Percentiles rank a stretch among this genome's conserved stretches.
Evolutionary conservation across 2,888 invertebrate genomes (phyloP).

Genomic region (Gibbula magus): DNA sequence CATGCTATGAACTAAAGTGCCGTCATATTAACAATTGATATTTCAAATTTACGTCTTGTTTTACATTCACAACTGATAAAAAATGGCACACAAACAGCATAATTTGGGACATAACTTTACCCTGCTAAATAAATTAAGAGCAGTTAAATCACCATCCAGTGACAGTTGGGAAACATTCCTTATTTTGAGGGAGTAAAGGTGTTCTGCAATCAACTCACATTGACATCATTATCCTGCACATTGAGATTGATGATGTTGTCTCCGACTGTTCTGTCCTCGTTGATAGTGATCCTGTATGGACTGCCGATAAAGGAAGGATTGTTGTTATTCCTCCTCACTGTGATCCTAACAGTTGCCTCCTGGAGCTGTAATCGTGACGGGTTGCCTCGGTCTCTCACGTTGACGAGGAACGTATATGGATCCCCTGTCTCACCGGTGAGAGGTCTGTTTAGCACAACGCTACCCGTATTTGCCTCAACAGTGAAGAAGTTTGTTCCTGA

Average conservation of each 20-base stretch:
- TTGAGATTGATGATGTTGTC: constrained; percentile 13
- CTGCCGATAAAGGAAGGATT: constrained; percentile 5
- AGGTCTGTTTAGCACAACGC: neutral
- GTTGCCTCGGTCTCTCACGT: constrained; percentile 10
- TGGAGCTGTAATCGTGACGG: neutral
- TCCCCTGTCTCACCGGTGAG: neutral
- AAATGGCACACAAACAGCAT: too few species aligned
- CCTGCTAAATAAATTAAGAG: too few species aligned
- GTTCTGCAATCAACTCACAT: constrained; percentile 37
- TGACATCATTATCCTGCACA: constrained; percentile 33
- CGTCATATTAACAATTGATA: too few species aligned
- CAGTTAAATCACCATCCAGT: too few species aligned
- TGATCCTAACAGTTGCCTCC: constrained; percentile 12
- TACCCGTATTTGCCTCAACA: constrained; percentile 2
- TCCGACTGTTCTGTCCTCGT: constrained; percentile 5
- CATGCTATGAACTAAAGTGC: too few species aligned
- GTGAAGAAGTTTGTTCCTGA: neutral
- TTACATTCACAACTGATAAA: too few species aligned
- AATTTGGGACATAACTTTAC: too few species aligned
- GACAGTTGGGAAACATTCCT: too few species aligned
- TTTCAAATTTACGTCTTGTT: too few species aligned
- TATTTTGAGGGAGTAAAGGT: too few species aligned
- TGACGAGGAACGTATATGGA: neutral
- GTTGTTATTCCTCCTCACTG: constrained; percentile 14
- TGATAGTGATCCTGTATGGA: constrained; percentile 19